Conservation (phyloP, 2,797 vertebrate genomes). For the Bradypus variegatus region DNA sequence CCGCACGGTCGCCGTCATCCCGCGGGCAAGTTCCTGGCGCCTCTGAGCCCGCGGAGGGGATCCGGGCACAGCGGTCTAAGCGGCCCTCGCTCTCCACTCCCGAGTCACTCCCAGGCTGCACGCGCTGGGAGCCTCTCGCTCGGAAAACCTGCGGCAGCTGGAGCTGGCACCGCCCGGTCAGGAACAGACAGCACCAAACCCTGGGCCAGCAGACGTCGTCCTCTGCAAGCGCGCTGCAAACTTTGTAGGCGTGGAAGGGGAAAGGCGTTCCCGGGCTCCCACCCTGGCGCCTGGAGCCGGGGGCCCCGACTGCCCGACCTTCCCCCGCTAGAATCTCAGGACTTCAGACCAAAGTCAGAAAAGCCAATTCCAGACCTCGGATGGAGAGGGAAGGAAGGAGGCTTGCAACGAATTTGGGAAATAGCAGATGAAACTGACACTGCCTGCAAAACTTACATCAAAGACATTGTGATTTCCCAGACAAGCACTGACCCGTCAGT, state of each 20-base stretch:
- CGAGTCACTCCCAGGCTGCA: neutral
- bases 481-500: neutral
- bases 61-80: neutral
- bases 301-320: neutral
- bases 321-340: neutral
- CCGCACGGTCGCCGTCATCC: slow-evolving; percentile 11
- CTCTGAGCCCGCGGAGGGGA: neutral
- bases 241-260: neutral
- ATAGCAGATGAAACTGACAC: neutral
- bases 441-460: neutral
- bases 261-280: slow-evolving; percentile 11
- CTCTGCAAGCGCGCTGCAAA: neutral
- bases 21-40: neutral
- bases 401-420: neutral
- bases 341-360: neutral
- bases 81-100: neutral
- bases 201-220: neutral
- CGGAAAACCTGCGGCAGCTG: neutral
- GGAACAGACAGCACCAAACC: slow-evolving; percentile 24
- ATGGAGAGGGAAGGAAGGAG: neutral
- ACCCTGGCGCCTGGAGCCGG: neutral
- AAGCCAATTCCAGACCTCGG: neutral
- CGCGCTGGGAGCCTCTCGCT: neutral
- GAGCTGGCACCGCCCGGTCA: neutral
- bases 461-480: neutral